phyloP scores from a whole-genome alignment of 1,140 invertebrate genomes.

The Drosophila nikananu region DNA sequence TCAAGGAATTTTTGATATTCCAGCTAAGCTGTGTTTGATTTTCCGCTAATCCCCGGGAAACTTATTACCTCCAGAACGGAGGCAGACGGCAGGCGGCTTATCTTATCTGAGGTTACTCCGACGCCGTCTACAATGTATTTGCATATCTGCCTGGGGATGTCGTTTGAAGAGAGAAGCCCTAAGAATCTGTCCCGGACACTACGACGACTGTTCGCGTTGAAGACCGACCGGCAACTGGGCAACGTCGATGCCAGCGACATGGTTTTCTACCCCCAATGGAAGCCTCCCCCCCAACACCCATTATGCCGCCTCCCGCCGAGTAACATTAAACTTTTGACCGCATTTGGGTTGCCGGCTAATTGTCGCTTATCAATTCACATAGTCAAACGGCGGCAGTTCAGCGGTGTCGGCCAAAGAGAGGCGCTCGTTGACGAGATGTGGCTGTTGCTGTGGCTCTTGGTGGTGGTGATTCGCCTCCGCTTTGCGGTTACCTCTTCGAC shows the following conservation, averaged over 20 bases:
- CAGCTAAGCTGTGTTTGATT: conserved; percentile 7
- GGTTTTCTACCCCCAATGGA: conserved; percentile 67
- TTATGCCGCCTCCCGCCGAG: conserved; percentile 13
- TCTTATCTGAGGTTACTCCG: conserved; percentile 32
- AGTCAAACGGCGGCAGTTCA: conserved; percentile 63
- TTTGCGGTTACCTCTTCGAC: conserved; percentile 15
- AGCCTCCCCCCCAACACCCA: conserved; percentile 2
- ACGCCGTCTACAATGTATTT: conserved; percentile 47
- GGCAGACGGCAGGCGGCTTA: conserved; percentile 18
- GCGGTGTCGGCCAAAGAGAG: conserved; percentile 66
- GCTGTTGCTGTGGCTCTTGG: neutral
- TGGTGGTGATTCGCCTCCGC: conserved; percentile 4
- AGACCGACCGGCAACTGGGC: conserved; percentile 50
- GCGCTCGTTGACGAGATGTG: conserved; percentile 30
- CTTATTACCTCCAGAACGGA: conserved; percentile 16
- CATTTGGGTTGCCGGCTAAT: conserved; percentile 64
- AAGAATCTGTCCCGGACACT: conserved; percentile 44
- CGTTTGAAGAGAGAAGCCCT: conserved; percentile 56
- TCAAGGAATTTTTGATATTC: neutral
- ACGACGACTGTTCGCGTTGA: conserved; percentile 60
- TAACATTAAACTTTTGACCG: conserved; percentile 81
- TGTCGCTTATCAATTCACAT: conserved; percentile 71
- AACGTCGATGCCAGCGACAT: conserved; percentile 34
- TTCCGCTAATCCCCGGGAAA: conserved; percentile 17
- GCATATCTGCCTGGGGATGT: conserved; percentile 49